Evolutionary conservation across 2,113 vertebrate species (phyloP).

Genomic region (Zosterops lateralis): DNA sequence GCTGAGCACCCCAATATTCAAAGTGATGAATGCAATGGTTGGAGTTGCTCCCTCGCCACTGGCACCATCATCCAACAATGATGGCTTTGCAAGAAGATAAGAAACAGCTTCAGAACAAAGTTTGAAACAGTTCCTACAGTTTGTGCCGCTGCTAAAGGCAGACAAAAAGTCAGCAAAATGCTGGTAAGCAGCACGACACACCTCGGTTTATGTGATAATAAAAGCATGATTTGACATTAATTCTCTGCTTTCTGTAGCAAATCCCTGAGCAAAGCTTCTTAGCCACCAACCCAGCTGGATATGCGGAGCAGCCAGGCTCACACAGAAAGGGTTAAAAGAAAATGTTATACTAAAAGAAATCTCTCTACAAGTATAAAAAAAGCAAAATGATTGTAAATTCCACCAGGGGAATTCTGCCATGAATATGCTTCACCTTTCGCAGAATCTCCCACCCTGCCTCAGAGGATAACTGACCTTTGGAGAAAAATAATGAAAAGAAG

Average conservation of each 20-base stretch:
- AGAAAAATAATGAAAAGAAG: slow-evolving; percentile 90
- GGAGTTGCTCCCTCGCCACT: rapidly evolving
- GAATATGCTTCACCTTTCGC: slow-evolving; percentile 91
- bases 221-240: slow-evolving; percentile 17
- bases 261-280: neutral
- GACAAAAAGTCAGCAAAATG: neutral
- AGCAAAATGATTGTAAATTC: slow-evolving; percentile 91
- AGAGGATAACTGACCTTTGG: slow-evolving; percentile 98
- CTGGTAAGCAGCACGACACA: neutral
- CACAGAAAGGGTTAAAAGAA: slow-evolving; percentile 76
- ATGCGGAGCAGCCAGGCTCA: neutral
- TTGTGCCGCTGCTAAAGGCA: neutral
- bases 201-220: neutral
- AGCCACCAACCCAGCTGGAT: neutral
- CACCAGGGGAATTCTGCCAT: slow-evolving; percentile 82
- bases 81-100: neutral
- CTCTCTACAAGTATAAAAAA: slow-evolving; percentile 75
- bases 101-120: neutral
- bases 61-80: rapidly evolving
- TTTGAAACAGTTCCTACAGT: neutral
- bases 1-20: neutral
- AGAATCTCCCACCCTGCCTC: slow-evolving; percentile 88
- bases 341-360: slow-evolving; percentile 64
- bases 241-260: neutral
- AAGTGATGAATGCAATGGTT: neutral